Base-by-base conservation (phyloP, 2,888 invertebrate genomes). In the Ormyrus pomaceus region DNA sequence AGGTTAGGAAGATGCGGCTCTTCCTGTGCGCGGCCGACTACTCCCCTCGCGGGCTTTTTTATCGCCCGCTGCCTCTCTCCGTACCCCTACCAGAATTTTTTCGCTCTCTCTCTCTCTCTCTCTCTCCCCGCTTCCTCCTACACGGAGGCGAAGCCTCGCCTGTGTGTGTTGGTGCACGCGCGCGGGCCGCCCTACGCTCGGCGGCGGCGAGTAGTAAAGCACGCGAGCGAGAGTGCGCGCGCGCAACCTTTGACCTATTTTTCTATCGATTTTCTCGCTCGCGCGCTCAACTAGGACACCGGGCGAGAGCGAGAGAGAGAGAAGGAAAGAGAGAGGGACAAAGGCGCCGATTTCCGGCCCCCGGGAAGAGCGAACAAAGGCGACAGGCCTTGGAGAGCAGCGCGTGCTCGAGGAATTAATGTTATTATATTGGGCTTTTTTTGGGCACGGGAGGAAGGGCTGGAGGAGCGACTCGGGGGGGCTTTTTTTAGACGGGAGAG, bases 221-320 rank as follows among this genome's bases (percentile, higher is more conserved):
- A 53, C 59, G 6, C 46, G 34, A 34, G 19, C 19, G 58, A 53
- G 34, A 34, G 34, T 34, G 53, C 58, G 55, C 70, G 59, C 75
- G 78, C 79, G 83, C 79, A 86, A 87, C 84, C 87, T 88, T 85
- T 88, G 89, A 89, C 89, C 89, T 84, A 89, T 89, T 88, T 89
- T 88, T 87, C 86, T 87, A 89, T 89, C 86, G 88, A 89, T 88
- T 84, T 85, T 61, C 83, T 82, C 78, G 77, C 78, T 77, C 62
- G 79, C 76, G 53, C 80, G 77, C 81, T 73, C 81, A 84, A 83
- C 82, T 84, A 77, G 84, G 82, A 83, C 85, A 82, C 82, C 34
- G 71, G 79, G 77, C 80, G 81, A 70, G 79, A 72, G 65, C 64
- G 59, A 72, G 65, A 68, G 59, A 9, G 56, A 74, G 56, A 74